These are phyloP conservation scores for Phenacoccus solenopsis DNA, from an alignment of 1,140 invertebrate species.

Conservation along the genomic window DNA sequence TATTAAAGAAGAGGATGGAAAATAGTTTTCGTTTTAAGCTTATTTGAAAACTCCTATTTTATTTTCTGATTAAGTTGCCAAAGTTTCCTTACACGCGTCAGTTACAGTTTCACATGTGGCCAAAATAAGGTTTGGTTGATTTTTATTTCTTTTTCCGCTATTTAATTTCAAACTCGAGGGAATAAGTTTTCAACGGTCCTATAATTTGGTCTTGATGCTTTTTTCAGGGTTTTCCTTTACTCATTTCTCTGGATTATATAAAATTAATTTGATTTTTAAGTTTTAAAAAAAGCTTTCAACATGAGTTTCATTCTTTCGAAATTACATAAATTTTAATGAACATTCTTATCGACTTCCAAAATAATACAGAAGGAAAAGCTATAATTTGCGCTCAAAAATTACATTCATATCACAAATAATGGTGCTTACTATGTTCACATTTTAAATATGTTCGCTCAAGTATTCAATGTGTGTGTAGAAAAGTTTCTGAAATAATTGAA, in stretches of 20 bases:
- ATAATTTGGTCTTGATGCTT: background rate
- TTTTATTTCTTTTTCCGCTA: slow-evolving; percentile 3
- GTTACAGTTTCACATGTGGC: background rate
- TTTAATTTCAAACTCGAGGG: background rate
- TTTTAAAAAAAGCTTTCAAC: no score
- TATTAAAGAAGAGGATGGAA: background rate
- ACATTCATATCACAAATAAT: no score
- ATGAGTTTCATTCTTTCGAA: background rate
- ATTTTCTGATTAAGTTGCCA: slow-evolving; percentile 2
- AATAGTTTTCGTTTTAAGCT: background rate
- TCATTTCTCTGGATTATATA: background rate
- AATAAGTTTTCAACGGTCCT: background rate
- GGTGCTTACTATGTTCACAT: no score
- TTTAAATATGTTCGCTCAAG: no score
- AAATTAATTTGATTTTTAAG: background rate
- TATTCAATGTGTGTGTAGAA: no score
- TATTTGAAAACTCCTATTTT: background rate
- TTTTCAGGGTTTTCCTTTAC: background rate
- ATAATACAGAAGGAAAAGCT: no score
- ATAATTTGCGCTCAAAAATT: no score
- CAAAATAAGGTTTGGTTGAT: background rate
- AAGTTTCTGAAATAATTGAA: no score
- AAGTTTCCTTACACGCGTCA: background rate
- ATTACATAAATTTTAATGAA: no score
- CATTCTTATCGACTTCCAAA: no score